phyloP scores from a whole-genome alignment of 2,797 vertebrate species.

The Neosilurus mollespiculum region DNA sequence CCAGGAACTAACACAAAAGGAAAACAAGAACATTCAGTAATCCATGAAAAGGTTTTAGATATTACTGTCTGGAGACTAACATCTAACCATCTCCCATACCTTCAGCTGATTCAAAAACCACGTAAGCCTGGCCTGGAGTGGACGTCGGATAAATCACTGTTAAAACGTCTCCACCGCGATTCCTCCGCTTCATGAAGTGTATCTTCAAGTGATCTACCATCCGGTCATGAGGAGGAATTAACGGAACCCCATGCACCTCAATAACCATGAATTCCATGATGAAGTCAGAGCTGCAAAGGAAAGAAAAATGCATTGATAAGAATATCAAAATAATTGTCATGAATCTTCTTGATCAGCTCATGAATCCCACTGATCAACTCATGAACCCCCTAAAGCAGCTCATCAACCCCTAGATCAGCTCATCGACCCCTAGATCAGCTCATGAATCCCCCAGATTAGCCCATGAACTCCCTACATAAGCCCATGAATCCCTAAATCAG shows the following conservation, averaged over 20 bases:
- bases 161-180: constrained; percentile 60
- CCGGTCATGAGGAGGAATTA: constrained; percentile 14
- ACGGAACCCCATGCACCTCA: constrained; percentile 55
- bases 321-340: neutral
- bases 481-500: no score
- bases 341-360: neutral
- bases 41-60: neutral
- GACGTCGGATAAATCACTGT: constrained; percentile 57
- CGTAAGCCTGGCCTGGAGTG: constrained; percentile 53
- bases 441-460: no score
- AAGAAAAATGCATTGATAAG: neutral
- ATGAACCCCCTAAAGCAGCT: no score
- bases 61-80: neutral
- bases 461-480: no score
- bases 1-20: constrained; percentile 31
- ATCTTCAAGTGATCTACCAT: constrained; percentile 62
- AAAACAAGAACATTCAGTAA: neutral
- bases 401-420: no score
- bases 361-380: no score
- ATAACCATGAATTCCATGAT: constrained; percentile 36
- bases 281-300: neutral
- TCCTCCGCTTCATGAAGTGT: constrained; percentile 58
- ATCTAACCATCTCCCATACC: constrained; percentile 46
- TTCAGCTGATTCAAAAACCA: constrained; percentile 57
- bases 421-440: no score